Evolutionary conservation across 2,888 invertebrate genomes (phyloP).

Genomic region (Hydrotaea diabolus): DNA sequence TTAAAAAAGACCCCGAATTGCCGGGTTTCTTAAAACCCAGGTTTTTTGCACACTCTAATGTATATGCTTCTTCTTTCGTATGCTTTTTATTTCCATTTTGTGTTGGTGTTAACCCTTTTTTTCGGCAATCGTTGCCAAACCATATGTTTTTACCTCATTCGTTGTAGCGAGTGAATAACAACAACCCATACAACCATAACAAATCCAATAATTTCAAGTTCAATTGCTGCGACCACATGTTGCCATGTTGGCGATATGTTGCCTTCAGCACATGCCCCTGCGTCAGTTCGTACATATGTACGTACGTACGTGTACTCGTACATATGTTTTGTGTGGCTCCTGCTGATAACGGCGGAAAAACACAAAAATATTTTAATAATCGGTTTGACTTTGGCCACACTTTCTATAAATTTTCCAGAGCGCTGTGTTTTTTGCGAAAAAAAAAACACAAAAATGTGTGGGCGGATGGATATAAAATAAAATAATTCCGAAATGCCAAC

Average conservation of each 20-base stretch:
- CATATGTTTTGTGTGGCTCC: constrained; percentile 17
- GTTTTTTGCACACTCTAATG: too few relatives aligned
- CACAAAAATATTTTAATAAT: constrained; percentile 70
- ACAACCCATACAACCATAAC: neutral
- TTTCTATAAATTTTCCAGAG: constrained; percentile 39
- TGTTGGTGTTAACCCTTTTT: neutral
- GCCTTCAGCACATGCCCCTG: neutral
- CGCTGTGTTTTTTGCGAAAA: neutral
- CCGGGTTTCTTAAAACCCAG: too few relatives aligned
- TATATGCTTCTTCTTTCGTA: too few relatives aligned
- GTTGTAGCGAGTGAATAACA: neutral
- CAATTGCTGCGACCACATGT: constrained; percentile 51
- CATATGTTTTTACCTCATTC: neutral
- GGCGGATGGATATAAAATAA: constrained; percentile 11
- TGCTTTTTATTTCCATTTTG: neutral
- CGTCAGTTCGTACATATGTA: neutral
- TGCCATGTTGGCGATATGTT: constrained; percentile 39
- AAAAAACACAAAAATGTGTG: neutral
- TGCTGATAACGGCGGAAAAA: constrained; percentile 69
- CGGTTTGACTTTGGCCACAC: constrained; percentile 74
- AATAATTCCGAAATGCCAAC: constrained; percentile 38
- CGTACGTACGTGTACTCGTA: too few relatives aligned
- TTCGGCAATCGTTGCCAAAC: neutral
- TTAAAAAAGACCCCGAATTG: too few relatives aligned
- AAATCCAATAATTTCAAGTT: constrained; percentile 54